phyloP scores from a whole-genome alignment of 1,140 invertebrate species.

The Conus ventricosus region DNA sequence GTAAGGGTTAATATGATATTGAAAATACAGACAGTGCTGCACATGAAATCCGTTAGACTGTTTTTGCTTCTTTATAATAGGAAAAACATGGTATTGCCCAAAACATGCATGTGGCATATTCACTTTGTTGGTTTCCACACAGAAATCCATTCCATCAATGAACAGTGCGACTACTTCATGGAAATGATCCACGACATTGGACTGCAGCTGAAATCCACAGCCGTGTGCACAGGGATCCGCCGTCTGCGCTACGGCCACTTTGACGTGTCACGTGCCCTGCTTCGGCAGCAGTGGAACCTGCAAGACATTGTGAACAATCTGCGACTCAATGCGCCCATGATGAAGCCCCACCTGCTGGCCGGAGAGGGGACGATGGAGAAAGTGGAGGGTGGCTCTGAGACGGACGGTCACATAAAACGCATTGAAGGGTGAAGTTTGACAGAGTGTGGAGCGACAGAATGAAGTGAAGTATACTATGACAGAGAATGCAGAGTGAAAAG shows the following conservation, averaged over 20 bases:
- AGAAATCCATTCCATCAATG: conserved; percentile 91
- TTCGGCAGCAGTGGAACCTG: conserved; percentile 92
- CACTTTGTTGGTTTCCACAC: conserved; percentile 31
- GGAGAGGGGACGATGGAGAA: not conserved
- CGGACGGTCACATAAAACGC: not conserved
- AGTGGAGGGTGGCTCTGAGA: not conserved
- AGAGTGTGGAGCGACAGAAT: no score
- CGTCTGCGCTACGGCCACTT: conserved; percentile 90
- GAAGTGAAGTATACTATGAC: no score
- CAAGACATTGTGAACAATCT: conserved; percentile 86
- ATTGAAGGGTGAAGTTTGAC: conserved; percentile 1
- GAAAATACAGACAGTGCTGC: no score
- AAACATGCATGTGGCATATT: no score
- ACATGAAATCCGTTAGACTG: no score
- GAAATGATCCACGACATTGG: conserved; percentile 87
- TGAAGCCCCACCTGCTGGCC: conserved; percentile 53
- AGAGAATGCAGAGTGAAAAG: no score
- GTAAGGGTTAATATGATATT: no score
- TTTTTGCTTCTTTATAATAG: no score
- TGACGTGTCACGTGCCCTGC: conserved; percentile 83
- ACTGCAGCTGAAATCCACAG: conserved; percentile 84
- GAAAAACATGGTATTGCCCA: no score
- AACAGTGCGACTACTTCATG: conserved; percentile 85
- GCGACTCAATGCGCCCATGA: conserved; percentile 39
- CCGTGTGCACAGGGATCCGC: conserved; percentile 86